Percentiles rank a stretch among this genome's conserved stretches.
Evolutionary conservation across 30 jellyfish, hydroid and myxozoan species (phyloP).

Genomic region (Chironex yamaguchii): DNA sequence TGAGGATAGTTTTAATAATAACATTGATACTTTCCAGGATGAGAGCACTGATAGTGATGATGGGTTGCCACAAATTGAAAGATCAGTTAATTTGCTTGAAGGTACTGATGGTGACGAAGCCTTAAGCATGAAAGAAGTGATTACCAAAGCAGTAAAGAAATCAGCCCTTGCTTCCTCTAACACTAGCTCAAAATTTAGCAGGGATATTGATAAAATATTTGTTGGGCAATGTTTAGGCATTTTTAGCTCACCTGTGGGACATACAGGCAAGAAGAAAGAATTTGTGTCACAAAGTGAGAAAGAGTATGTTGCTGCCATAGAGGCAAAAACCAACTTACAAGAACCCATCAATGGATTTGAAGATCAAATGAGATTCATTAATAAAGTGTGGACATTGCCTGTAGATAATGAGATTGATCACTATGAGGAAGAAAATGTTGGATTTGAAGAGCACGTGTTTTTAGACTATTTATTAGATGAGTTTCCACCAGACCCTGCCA

Average conservation of each 20-base stretch:
- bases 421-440: conserved; percentile 72
- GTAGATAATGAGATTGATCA: conserved; percentile 88
- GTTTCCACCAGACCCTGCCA: conserved; percentile 81
- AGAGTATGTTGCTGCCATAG: conserved; percentile 16
- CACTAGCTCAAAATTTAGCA: too few relatives aligned
- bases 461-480: conserved; percentile 78
- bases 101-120: too few relatives aligned
- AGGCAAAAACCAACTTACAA: conserved; percentile 22
- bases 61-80: too few relatives aligned
- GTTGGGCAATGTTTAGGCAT: not conserved
- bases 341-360: conserved; percentile 92
- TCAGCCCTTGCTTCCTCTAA: too few relatives aligned
- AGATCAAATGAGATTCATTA: conserved; percentile 59
- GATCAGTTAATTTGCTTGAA: too few relatives aligned
- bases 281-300: conserved; percentile 61
- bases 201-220: not conserved
- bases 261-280: not conserved
- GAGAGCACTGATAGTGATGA: too few relatives aligned
- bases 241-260: not conserved
- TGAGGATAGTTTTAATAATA: too few relatives aligned
- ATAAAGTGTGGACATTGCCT: conserved; percentile 86
- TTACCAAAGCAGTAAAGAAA: too few relatives aligned
- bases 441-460: conserved; percentile 93
- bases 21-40: too few relatives aligned
- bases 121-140: too few relatives aligned